These are phyloP conservation scores for Apogon talboti DNA, from an alignment of 2,797 vertebrate genomes.

Conservation along the genomic window DNA sequence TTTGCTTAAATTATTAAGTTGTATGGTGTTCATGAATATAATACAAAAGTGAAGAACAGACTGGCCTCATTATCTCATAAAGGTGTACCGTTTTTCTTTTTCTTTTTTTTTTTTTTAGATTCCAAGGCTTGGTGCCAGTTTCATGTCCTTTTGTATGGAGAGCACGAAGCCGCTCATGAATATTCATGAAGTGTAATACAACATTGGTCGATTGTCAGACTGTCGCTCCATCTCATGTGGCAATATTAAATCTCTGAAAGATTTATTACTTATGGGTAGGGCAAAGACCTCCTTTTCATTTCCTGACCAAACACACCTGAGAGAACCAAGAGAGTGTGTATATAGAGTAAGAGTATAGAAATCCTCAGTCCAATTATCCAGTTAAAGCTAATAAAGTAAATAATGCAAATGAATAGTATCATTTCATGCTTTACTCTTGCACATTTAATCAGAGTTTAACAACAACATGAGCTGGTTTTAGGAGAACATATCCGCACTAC, in stretches of 20 bases:
- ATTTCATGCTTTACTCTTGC: constrained; percentile 12
- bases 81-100: constrained; percentile 10
- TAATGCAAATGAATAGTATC: constrained; percentile 38
- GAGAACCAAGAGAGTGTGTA: constrained; percentile 26
- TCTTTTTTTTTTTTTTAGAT: constrained; percentile 38
- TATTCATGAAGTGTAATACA: constrained; percentile 81
- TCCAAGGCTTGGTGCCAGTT: constrained; percentile 21
- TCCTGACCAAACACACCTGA: constrained; percentile 74
- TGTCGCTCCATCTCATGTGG: constrained; percentile 76
- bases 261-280: constrained; percentile 77
- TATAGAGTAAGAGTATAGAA: constrained; percentile 15
- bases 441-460: constrained; percentile 23
- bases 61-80: constrained; percentile 27
- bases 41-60: constrained; percentile 27
- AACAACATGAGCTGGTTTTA: constrained; percentile 8
- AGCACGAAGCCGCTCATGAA: constrained; percentile 69
- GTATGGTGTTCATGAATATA: constrained; percentile 46
- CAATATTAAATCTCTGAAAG: constrained; percentile 83
- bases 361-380: constrained; percentile 46
- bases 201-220: constrained; percentile 78
- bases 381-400: constrained; percentile 20
- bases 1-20: constrained; percentile 71
- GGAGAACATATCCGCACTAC: background rate
- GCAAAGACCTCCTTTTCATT: constrained; percentile 74
- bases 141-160: constrained; percentile 56